Conservation (phyloP, 2,797 vertebrate species). For the Erethizon dorsatum region DNA sequence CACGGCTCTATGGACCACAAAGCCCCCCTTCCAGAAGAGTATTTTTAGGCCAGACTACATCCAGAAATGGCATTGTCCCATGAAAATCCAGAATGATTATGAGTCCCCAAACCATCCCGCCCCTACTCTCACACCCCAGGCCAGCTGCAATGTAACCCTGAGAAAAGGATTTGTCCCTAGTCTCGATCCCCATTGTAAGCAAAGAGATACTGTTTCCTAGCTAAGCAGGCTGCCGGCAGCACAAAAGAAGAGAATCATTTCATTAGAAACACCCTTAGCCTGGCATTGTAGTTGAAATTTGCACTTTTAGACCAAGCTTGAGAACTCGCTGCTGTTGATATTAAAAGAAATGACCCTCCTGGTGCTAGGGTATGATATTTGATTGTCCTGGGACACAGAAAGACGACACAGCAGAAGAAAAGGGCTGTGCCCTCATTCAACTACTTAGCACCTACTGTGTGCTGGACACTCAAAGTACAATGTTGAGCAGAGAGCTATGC, state of each 20-base stretch:
- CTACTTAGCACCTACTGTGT: background rate
- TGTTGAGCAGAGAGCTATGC: background rate
- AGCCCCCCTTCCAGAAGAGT: background rate
- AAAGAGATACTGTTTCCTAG: background rate
- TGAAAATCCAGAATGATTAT: conserved; percentile 1
- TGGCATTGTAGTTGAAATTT: background rate
- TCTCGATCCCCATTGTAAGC: background rate
- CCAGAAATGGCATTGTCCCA: background rate
- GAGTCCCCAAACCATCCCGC: background rate
- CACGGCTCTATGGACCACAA: too few species aligned
- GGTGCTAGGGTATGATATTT: background rate
- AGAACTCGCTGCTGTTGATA: background rate
- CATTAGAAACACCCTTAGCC: background rate
- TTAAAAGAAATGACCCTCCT: background rate
- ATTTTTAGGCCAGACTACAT: background rate
- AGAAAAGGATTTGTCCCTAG: background rate
- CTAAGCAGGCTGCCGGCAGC: background rate
- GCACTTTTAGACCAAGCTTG: conserved; percentile 35
- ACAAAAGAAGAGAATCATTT: background rate
- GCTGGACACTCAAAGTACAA: too few species aligned
- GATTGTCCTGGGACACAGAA: conserved; percentile 26
- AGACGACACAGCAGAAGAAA: background rate
- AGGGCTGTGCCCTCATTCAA: background rate
- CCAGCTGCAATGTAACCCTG: background rate
- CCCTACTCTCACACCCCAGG: background rate